Conservation (phyloP, 2,113 vertebrate species). For the Erythrocebus patas region DNA sequence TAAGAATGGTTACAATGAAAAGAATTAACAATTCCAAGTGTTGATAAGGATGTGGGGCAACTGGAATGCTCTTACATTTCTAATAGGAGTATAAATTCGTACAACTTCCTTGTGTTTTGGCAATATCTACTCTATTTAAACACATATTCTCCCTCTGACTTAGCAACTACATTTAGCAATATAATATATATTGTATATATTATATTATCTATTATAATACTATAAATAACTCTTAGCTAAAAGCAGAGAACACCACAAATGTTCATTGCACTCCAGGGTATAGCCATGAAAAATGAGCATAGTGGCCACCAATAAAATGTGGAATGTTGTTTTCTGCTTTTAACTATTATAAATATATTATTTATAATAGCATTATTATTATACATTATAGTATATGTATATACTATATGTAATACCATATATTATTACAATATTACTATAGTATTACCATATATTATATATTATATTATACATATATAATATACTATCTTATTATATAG, state of each 20-base stretch:
- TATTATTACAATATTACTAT: too few species aligned
- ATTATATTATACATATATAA: too few species aligned
- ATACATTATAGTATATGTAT: too few species aligned
- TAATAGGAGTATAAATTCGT: too few species aligned
- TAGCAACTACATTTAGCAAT: not conserved
- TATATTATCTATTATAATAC: too few species aligned
- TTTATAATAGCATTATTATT: not conserved
- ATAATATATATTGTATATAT: too few species aligned
- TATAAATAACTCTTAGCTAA: not conserved
- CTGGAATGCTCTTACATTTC: too few species aligned
- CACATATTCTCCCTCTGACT: not conserved
- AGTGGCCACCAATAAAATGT: not conserved
- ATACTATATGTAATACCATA: too few species aligned
- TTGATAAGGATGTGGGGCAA: too few species aligned
- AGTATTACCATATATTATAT: too few species aligned
- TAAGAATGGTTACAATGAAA: not conserved
- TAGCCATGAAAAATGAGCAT: not conserved
- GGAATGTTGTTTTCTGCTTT: not conserved
- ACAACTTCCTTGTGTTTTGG: not conserved
- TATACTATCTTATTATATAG: too few species aligned
- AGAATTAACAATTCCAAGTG: too few species aligned
- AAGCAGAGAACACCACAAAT: not conserved
- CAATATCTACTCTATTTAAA: not conserved
- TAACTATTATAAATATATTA: not conserved
- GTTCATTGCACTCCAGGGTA: not conserved